Conservation (phyloP, 1,140 invertebrate species). For the roundworm (Caenorhabditis elegans) region DNA sequence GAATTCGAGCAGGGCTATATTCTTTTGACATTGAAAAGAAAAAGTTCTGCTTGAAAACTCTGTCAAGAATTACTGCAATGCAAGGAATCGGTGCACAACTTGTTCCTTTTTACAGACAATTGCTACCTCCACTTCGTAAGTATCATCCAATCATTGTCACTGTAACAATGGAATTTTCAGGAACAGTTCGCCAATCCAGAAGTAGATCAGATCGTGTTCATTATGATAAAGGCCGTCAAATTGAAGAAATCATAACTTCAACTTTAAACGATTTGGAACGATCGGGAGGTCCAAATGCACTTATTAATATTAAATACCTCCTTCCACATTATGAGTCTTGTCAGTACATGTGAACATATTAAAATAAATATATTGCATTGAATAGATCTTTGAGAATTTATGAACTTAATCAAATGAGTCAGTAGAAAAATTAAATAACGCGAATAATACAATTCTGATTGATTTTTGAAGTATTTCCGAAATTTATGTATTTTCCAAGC, state of each 20-base stretch:
- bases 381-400: too few species aligned
- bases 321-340: conserved; percentile 37
- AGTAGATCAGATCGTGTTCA: neutral
- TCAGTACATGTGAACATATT: neutral
- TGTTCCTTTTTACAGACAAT: conserved; percentile 42
- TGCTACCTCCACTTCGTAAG: conserved; percentile 36
- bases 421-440: too few species aligned
- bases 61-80: conserved; percentile 17
- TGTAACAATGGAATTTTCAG: neutral
- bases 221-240: conserved; percentile 14
- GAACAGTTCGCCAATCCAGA: conserved; percentile 19
- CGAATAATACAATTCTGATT: neutral
- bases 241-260: conserved; percentile 13
- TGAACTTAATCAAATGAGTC: too few species aligned
- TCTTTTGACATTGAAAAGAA: conserved; percentile 38
- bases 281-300: conserved; percentile 37
- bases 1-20: conserved; percentile 15
- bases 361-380: too few species aligned
- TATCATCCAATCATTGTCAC: neutral
- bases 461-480: too few species aligned
- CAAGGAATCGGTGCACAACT: conserved; percentile 24
- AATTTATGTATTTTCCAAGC: too few species aligned
- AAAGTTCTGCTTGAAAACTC: conserved; percentile 6
- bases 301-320: conserved; percentile 43
- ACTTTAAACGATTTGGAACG: conserved; percentile 34